A percentile compares a stretch with the other conserved stretches of the same genome.
phyloP scores from a whole-genome alignment of 2,113 vertebrate species.

The Catharus bicknelli region DNA sequence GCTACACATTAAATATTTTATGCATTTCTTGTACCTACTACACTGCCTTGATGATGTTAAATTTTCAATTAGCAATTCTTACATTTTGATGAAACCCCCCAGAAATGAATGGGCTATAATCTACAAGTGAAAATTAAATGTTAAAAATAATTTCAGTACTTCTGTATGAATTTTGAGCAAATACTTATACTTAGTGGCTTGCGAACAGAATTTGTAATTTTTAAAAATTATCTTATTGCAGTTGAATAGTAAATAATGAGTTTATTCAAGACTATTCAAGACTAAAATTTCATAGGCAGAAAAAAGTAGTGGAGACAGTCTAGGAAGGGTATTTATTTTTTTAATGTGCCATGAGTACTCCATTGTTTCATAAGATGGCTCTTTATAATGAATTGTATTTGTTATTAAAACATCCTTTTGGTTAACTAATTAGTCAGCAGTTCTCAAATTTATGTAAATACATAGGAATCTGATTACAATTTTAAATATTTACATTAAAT shows the following conservation, averaged over 20 bases:
- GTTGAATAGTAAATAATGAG: background rate
- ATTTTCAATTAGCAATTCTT: background rate
- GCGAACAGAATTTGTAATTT: background rate
- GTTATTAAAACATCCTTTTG: background rate
- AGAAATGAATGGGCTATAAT: background rate
- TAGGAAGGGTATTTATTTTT: background rate
- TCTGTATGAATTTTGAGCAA: background rate
- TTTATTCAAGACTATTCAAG: background rate
- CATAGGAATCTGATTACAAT: background rate
- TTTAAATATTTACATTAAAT: background rate
- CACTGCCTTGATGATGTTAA: background rate
- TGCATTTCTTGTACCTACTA: background rate
- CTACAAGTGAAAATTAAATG: background rate
- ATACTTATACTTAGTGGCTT: background rate
- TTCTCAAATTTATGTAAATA: background rate
- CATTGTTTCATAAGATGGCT: background rate
- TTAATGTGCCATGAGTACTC: fast-evolving
- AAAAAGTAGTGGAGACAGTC: background rate
- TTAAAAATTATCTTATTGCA: background rate
- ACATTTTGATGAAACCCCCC: background rate
- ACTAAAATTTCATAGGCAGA: background rate
- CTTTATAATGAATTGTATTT: background rate
- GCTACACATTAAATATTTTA: background rate
- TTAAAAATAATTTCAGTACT: background rate
- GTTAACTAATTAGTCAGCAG: background rate